Conservation (phyloP, 2,888 invertebrate species). For the Parapristionchus giblindavisi region DNA sequence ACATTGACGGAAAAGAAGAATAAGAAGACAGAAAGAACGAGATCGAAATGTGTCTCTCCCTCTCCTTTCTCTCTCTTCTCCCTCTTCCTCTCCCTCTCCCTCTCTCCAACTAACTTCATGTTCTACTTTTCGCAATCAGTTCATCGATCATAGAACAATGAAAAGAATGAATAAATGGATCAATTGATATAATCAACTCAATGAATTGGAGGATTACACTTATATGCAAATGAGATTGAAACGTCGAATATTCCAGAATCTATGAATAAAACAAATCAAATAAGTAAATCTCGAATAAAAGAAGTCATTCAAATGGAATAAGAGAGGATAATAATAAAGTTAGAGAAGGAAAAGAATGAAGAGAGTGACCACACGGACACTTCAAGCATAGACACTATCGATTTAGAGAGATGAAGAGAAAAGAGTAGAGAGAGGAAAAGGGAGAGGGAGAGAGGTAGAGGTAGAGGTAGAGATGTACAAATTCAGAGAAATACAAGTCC, state of each 20-base stretch:
- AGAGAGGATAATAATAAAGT: not conserved
- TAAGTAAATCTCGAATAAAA: too few species aligned
- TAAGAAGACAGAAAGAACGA: conserved; percentile 14
- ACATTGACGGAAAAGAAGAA: not conserved
- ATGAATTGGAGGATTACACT: too few species aligned
- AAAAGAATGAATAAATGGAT: too few species aligned
- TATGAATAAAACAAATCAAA: too few species aligned
- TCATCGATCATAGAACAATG: too few species aligned
- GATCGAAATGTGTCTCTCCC: conserved; percentile 31
- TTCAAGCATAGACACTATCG: not conserved
- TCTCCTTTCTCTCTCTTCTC: not conserved
- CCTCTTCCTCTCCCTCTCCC: not conserved
- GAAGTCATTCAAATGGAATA: not conserved
- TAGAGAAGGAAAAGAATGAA: not conserved
- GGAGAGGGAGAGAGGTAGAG: not conserved
- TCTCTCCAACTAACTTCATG: conserved; percentile 8
- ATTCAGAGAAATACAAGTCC: not conserved
- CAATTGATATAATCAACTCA: too few species aligned
- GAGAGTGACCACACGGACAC: too few species aligned
- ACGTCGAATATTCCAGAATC: too few species aligned
- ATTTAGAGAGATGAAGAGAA: not conserved
- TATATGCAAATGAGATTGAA: too few species aligned
- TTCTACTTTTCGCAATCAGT: too few species aligned
- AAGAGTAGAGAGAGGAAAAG: not conserved
- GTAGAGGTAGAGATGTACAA: not conserved